phyloP scores from a whole-genome alignment of 2,888 invertebrate species.

The Drosophila pseudotalamancana region DNA sequence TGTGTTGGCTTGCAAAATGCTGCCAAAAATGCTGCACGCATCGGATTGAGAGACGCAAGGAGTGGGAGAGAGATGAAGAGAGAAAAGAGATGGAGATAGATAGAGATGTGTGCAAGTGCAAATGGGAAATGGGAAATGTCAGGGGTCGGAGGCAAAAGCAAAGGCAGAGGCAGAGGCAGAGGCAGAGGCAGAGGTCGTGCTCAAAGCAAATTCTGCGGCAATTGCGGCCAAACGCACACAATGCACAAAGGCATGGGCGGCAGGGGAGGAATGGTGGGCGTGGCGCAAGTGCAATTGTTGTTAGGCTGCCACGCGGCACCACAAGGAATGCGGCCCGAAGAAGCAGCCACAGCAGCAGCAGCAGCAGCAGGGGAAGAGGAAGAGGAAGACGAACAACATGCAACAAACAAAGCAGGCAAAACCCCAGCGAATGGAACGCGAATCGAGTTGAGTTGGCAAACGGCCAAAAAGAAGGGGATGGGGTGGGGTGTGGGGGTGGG shows the following conservation, averaged over 20 bases:
- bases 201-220: constrained; percentile 48
- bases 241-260: constrained; percentile 23
- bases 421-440: constrained; percentile 66
- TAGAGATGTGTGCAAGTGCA: not conserved
- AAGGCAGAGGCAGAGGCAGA: not conserved
- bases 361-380: no score
- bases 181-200: not conserved
- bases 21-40: no score
- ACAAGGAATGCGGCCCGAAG: constrained; percentile 31
- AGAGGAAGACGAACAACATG: no score
- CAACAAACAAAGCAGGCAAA: constrained; percentile 51
- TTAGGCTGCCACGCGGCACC: constrained; percentile 32
- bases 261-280: constrained; percentile 42
- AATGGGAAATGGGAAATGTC: constrained; percentile 18
- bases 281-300: constrained; percentile 66
- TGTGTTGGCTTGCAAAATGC: no score
- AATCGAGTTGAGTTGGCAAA: constrained; percentile 58
- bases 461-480: constrained; percentile 38
- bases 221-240: constrained; percentile 21
- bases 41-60: not conserved
- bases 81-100: not conserved
- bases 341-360: constrained; percentile 27
- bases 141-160: not conserved
- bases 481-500: not conserved
- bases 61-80: not conserved